These are phyloP conservation scores for Oryzaephilus surinamensis DNA, from an alignment of 1,140 invertebrate genomes.

Conservation along the genomic window DNA sequence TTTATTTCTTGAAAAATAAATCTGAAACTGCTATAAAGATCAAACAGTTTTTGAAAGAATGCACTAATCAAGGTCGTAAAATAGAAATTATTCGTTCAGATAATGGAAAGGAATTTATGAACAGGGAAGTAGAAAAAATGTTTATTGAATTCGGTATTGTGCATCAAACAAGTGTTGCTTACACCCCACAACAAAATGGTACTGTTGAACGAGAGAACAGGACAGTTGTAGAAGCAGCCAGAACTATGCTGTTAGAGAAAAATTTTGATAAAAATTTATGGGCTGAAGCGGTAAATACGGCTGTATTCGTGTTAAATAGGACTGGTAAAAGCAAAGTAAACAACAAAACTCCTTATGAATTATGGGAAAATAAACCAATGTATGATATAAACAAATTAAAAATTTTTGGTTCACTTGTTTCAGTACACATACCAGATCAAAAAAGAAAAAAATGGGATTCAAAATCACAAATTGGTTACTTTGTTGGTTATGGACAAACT, in stretches of 20 bases:
- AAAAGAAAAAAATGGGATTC: conserved; percentile 21
- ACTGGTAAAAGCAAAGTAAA: conserved; percentile 16
- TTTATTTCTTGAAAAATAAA: conserved; percentile 30
- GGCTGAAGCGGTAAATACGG: conserved; percentile 38
- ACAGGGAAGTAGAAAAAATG: conserved; percentile 16
- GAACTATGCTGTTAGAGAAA: conserved; percentile 32
- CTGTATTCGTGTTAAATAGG: conserved; percentile 34
- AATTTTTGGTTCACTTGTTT: conserved; percentile 7
- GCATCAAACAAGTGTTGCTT: conserved; percentile 17
- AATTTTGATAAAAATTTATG: conserved; percentile 34
- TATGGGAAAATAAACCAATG: conserved; percentile 2
- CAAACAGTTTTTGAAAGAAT: conserved; percentile 17
- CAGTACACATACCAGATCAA: conserved; percentile 21
- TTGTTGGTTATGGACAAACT: conserved; percentile 25
- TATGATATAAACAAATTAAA: conserved; percentile 6
- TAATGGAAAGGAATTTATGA: conserved; percentile 19
- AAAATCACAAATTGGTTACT: conserved; percentile 12
- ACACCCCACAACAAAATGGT: conserved; percentile 37
- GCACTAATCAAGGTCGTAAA: conserved; percentile 12
- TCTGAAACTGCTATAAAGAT: conserved; percentile 19
- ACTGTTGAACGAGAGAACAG: conserved; percentile 34
- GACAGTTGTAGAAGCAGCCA: conserved; percentile 32
- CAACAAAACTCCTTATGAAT: conserved; percentile 12
- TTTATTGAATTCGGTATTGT: conserved; percentile 19
- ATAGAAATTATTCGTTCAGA: conserved; percentile 20